Evolutionary conservation across 2,888 invertebrate genomes (phyloP).

Genomic region (Plemyria rubiginata): DNA sequence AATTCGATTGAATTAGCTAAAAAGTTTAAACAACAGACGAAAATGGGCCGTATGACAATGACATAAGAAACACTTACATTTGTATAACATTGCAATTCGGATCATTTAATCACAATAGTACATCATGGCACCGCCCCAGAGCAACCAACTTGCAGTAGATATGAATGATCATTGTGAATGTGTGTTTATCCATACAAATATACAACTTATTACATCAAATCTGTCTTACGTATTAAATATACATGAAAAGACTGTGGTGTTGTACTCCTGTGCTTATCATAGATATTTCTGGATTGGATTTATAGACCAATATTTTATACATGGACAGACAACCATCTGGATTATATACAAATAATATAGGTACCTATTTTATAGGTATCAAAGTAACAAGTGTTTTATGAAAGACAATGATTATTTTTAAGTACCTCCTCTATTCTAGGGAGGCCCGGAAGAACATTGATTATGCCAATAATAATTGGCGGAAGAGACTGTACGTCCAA

Average conservation of each 20-base stretch:
- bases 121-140: no score
- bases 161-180: slow-evolving; percentile 14
- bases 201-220: slow-evolving; percentile 13
- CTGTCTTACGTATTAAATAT: slow-evolving; percentile 19
- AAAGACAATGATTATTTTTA: slow-evolving; percentile 48
- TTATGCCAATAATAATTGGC: slow-evolving; percentile 61
- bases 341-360: slow-evolving; percentile 24
- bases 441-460: slow-evolving; percentile 75
- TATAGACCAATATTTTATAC: slow-evolving; percentile 19
- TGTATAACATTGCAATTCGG: no score
- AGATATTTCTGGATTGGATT: slow-evolving; percentile 28
- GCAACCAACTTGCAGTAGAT: not conserved
- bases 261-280: slow-evolving; percentile 19
- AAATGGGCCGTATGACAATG: no score
- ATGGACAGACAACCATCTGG: slow-evolving; percentile 11
- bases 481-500: slow-evolving; percentile 28
- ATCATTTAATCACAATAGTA: no score
- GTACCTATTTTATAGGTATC: slow-evolving; percentile 35
- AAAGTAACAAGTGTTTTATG: slow-evolving; percentile 53
- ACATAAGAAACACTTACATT: no score
- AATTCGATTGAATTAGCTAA: no score
- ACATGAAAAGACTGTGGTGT: slow-evolving; percentile 21
- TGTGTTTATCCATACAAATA: slow-evolving; percentile 26
- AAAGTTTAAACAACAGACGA: no score
- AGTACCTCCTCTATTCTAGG: slow-evolving; percentile 63